A percentile compares a stretch with the other conserved stretches of the same genome.
Conservation (phyloP, 2,797 vertebrate genomes). For the Lateolabrax maculatus region DNA sequence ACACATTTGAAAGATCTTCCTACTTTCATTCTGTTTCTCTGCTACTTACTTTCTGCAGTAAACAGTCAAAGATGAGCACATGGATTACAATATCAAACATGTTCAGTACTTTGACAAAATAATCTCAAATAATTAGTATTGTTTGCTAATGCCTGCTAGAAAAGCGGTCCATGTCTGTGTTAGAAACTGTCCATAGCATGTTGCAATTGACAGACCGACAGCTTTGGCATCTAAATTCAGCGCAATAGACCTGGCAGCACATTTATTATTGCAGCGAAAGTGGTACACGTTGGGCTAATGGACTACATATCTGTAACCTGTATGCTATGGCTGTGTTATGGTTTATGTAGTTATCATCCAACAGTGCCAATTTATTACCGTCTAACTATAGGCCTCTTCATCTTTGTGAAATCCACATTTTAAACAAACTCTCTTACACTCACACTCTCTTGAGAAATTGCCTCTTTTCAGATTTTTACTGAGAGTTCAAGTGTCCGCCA, state of each 20-base stretch:
- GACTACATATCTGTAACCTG: background rate
- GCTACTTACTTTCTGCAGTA: background rate
- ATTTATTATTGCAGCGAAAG: background rate
- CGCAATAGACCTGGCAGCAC: background rate
- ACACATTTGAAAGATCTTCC: background rate
- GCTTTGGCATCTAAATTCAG: background rate
- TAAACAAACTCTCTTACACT: no score
- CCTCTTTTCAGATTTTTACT: constrained; percentile 9
- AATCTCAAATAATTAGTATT: background rate
- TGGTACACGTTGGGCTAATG: background rate
- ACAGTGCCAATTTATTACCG: background rate
- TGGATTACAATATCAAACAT: constrained; percentile 13
- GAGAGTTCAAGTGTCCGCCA: constrained; percentile 40
- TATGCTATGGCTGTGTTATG: background rate
- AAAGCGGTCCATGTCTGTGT: background rate
- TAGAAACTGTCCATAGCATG: background rate
- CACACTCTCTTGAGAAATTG: background rate
- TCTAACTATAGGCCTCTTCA: constrained; percentile 3
- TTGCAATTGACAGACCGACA: background rate
- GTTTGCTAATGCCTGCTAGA: background rate
- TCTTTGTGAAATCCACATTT: constrained; percentile 23
- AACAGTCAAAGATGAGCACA: background rate
- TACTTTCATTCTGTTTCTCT: background rate
- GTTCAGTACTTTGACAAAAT: constrained; percentile 15
- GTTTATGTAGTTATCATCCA: constrained; percentile 10